Evolutionary conservation across 2,888 invertebrate species (phyloP).

Genomic region (Dicycla oo): DNA sequence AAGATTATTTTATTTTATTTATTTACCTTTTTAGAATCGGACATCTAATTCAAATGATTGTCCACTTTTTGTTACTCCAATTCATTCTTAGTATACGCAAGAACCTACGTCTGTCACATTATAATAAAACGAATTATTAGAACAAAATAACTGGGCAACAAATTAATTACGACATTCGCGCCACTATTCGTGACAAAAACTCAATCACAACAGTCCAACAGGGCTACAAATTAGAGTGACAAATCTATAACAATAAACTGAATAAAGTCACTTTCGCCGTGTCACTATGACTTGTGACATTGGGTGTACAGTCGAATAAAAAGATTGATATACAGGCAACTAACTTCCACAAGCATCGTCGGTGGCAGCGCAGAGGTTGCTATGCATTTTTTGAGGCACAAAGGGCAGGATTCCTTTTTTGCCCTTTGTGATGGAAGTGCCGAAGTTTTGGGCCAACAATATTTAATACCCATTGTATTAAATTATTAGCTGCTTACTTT

Average conservation of each 20-base stretch:
- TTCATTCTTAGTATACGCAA: conserved; percentile 5
- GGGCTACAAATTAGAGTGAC: conserved; percentile 53
- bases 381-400: neutral
- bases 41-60: neutral
- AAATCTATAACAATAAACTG: conserved; percentile 47
- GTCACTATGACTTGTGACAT: conserved; percentile 68
- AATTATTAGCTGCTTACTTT: too few relatives aligned
- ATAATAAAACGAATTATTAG: conserved; percentile 38
- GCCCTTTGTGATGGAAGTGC: too few relatives aligned
- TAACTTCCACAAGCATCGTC: neutral
- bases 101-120: conserved; percentile 11
- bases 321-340: neutral
- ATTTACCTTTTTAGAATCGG: neutral
- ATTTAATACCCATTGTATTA: too few relatives aligned
- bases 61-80: neutral
- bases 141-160: conserved; percentile 26
- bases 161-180: conserved; percentile 46
- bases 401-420: neutral
- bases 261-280: conserved; percentile 65
- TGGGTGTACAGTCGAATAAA: conserved; percentile 40
- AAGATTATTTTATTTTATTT: too few relatives aligned
- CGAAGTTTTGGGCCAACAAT: too few relatives aligned
- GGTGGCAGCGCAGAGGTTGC: neutral
- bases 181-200: conserved; percentile 45
- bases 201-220: conserved; percentile 35